Base-by-base conservation (phyloP, 2,888 invertebrate genomes). In the Drosophila aldrichi region DNA sequence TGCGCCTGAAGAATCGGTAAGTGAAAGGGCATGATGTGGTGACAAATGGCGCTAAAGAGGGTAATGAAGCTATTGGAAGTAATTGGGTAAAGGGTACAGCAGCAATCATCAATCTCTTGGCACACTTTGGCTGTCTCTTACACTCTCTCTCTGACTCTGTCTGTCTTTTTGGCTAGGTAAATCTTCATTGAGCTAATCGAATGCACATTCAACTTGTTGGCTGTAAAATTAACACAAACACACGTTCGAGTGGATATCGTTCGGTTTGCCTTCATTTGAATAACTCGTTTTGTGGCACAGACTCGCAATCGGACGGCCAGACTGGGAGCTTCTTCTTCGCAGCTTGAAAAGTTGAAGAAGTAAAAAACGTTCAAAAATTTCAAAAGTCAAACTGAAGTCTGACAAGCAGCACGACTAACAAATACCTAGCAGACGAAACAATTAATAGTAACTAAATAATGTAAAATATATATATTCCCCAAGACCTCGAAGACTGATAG, bases 1-100 rank as follows among this genome's bases (percentile, higher is more conserved):
- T 98, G 25, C 94, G 98, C 36, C 94, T 98, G 61, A 95, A 95
- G 89, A 96, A 94, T 93, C 94, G 97, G 93, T 95, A 76, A 91
- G 91, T 88, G 51, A 22, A 48, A 43, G 25, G 29, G 44, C n/a
- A 14, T 0, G 46, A 29, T 29, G 29, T 8, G 29, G 29, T 29
- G 29, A 29, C 29, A 29, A 29, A 7, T 25, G 18, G 43, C 3
- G 40, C n/a, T 44, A 25, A n/a, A n/a, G 51, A 20, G 20, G 49
- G 7, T 32, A 48, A 38, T 48, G 46, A 22, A n/a, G 44, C 29
- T 57, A 49, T 32, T 32, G 48, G 12, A 18, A 20, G 32, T 34
- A 40, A 29, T 58, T 48, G 59, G 38, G 34, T 44, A 51, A 52
- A 59, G 46, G 43, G 46, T 51, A 56, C n/a, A 44, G n/a, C 16